Evolutionary conservation across 2,797 vertebrate genomes (phyloP).

Genomic region (Labeo calbasu): DNA sequence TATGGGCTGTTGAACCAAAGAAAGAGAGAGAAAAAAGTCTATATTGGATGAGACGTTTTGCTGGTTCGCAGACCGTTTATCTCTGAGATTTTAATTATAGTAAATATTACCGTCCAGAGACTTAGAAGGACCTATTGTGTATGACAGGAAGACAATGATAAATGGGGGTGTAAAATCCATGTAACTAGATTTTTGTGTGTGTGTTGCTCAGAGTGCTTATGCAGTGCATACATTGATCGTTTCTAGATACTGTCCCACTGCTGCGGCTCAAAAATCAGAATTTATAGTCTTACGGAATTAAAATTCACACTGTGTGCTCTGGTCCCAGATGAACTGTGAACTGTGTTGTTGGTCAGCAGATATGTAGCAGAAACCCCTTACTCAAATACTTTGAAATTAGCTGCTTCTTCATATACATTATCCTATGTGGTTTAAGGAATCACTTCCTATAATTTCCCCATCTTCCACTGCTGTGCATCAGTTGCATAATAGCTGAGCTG

Average conservation of each 20-base stretch:
- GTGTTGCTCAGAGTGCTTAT: constrained; percentile 12
- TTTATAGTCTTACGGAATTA: constrained; percentile 37
- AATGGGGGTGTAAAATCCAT: constrained; percentile 6
- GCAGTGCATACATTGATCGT: constrained; percentile 12
- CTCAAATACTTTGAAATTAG: constrained; percentile 26
- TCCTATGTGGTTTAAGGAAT: neutral
- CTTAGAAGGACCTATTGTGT: constrained; percentile 14
- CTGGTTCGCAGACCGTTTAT: constrained; percentile 41
- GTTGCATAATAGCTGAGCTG: neutral
- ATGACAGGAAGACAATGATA: constrained; percentile 21
- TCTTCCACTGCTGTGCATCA: neutral
- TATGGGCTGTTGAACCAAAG: constrained; percentile 77
- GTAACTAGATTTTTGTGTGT: constrained; percentile 8
- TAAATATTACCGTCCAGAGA: constrained; percentile 47
- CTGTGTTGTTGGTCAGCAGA: constrained; percentile 32
- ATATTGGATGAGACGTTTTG: constrained; percentile 4
- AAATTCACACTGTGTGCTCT: constrained; percentile 32
- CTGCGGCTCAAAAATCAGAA: constrained; percentile 5
- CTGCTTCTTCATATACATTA: constrained; percentile 3
- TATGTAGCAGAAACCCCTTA: constrained; percentile 17
- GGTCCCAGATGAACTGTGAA: constrained; percentile 18
- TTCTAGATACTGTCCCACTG: constrained; percentile 9
- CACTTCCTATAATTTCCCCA: neutral
- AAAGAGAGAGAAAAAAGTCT: constrained; percentile 10
- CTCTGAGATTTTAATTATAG: constrained; percentile 61